Evolutionary conservation across 2,113 vertebrate species (phyloP).

Genomic region (Athene noctua): DNA sequence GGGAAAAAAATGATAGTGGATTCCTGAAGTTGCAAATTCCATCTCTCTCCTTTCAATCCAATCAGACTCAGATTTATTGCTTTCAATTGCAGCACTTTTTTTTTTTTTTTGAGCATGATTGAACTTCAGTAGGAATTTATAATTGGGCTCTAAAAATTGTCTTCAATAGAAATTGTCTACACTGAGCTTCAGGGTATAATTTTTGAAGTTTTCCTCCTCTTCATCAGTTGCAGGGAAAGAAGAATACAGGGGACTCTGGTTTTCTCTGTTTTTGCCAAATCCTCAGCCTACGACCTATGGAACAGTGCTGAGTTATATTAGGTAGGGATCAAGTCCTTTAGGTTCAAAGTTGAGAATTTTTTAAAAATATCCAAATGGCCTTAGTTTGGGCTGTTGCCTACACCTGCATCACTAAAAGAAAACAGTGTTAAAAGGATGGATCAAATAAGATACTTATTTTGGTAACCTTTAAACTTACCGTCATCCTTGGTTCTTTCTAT

Average conservation of each 20-base stretch:
- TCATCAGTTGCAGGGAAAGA: background rate
- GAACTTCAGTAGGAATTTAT: conserved; percentile 40
- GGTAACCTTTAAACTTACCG: conserved; percentile 67
- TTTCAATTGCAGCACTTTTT: background rate
- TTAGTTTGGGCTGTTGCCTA: background rate
- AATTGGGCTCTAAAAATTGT: conserved; percentile 47
- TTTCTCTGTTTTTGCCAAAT: background rate
- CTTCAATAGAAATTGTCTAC: conserved; percentile 28
- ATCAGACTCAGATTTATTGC: background rate
- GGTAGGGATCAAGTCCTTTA: background rate
- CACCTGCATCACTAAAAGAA: background rate
- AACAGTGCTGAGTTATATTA: background rate
- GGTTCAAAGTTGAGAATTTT: background rate
- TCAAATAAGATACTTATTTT: background rate
- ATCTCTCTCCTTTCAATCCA: background rate
- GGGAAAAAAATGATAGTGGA: background rate
- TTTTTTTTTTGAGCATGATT: background rate
- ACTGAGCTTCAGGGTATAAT: background rate
- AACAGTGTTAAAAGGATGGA: background rate
- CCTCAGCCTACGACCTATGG: background rate
- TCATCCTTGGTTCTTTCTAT: conserved; percentile 89
- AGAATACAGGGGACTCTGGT: background rate
- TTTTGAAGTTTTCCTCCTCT: background rate
- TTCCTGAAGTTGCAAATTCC: background rate
- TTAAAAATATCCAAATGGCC: background rate